phyloP scores from a whole-genome alignment of 2,113 vertebrate species.

The Lucifuga dentata region DNA sequence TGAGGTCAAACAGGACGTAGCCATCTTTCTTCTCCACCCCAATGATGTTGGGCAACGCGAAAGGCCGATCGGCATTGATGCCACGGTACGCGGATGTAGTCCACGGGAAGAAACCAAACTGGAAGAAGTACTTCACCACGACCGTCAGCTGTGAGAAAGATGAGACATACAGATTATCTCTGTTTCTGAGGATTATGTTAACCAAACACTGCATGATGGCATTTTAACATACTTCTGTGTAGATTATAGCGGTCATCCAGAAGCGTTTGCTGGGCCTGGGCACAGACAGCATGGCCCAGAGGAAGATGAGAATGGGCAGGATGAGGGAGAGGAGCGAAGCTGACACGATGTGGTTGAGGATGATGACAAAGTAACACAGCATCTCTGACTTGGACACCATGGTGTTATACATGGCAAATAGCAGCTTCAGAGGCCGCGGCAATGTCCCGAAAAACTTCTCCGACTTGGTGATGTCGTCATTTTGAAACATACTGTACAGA shows the following conservation, averaged over 20 bases:
- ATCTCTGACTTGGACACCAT: constrained; percentile 80
- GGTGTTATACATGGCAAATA: constrained; percentile 77
- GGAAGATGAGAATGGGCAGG: constrained; percentile 82
- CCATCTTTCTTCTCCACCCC: constrained; percentile 83
- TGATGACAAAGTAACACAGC: constrained; percentile 81
- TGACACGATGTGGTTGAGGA: constrained; percentile 82
- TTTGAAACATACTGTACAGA: constrained; percentile 72
- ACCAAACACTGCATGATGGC: not conserved
- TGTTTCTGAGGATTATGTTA: not conserved
- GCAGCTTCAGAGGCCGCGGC: constrained; percentile 70
- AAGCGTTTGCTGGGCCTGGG: constrained; percentile 84
- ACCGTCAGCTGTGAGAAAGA: constrained; percentile 78
- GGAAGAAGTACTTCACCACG: constrained; percentile 86
- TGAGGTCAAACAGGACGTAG: constrained; percentile 76
- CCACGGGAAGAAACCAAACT: constrained; percentile 88
- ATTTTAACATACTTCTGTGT: constrained; percentile 80
- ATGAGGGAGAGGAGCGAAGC: constrained; percentile 78
- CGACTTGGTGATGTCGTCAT: constrained; percentile 73
- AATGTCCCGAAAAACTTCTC: constrained; percentile 75
- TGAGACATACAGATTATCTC: not conserved
- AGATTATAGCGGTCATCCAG: constrained; percentile 84
- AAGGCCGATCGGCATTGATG: constrained; percentile 80
- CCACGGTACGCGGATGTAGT: constrained; percentile 80
- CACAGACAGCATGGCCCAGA: constrained; percentile 83
- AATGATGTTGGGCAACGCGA: constrained; percentile 79